Conservation (phyloP, 1,140 invertebrate species). For the Choristoneura fumiferana region DNA sequence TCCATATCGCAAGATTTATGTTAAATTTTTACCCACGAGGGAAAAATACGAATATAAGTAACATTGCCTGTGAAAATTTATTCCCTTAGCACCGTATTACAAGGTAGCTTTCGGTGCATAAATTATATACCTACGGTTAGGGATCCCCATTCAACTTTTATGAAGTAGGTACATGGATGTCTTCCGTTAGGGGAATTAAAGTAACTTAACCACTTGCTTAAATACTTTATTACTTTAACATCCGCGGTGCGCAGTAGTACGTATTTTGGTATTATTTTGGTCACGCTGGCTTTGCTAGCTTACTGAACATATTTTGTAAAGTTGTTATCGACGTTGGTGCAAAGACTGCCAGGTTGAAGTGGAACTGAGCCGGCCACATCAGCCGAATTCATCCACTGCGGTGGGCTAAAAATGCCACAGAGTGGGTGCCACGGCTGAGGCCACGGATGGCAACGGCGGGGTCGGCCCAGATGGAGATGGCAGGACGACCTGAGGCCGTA, state of each 20-base stretch:
- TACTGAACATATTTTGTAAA: conserved; percentile 4
- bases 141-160: conserved; percentile 5
- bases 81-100: conserved; percentile 23
- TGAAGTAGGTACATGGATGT: conserved; percentile 11
- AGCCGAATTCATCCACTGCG: too few relatives aligned
- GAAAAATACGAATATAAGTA: conserved; percentile 24
- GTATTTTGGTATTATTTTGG: conserved; percentile 1
- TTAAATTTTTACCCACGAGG: conserved; percentile 18
- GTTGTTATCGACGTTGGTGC: too few relatives aligned
- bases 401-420: too few relatives aligned
- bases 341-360: too few relatives aligned
- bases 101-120: conserved; percentile 25
- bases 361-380: too few relatives aligned
- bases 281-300: not conserved
- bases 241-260: not conserved
- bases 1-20: conserved; percentile 25
- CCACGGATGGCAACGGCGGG: too few relatives aligned
- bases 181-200: conserved; percentile 15
- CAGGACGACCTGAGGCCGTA: too few relatives aligned
- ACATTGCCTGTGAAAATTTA: conserved; percentile 28
- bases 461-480: too few relatives aligned
- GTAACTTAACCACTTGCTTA: conserved; percentile 14
- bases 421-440: too few relatives aligned
- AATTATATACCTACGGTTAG: conserved; percentile 21
- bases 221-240: conserved; percentile 14